Evolutionary conservation across 2,797 vertebrate species (phyloP), one percentile per base, ranked within the genome.

Genomic region (Ctenosaura bakeri): DNA sequence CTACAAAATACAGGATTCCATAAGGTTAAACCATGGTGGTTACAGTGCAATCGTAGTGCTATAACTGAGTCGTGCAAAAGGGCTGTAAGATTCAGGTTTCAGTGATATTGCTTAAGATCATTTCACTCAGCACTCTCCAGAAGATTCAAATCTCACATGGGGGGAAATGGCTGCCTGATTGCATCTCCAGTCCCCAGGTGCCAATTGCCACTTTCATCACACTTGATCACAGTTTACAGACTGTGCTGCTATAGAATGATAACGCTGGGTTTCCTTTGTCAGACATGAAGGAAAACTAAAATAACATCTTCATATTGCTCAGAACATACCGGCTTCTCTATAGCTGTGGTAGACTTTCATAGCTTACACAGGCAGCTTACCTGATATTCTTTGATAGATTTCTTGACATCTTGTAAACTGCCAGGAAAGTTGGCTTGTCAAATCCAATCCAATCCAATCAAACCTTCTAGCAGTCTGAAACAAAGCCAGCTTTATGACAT

Each of bases 341-440:
- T 1, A 42, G 89, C 5, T 62, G 20, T 50, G 84, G 29, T 42
- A 50, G 91, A 79, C 89, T 35, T 35, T 66, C 26, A 73, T 59
- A 83, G 73, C 22, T 78, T 91, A 29, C 59, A 88, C 52, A 59
- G 83, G 24, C 90, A 94, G 12, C 59, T 90, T 90, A 82, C 82
- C 62, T 91, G 12, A 84, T 90, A 86, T 20, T 69, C 83, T 92
- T 92, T 12, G n/a, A 52, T 85, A 85, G 86, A 46, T 91, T 94
- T 94, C 82, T 76, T 87, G 85, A n/a, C 32, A 87, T 81, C 6
- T 89, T 86, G 69, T 14, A 92, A 91, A 79, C 20, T 32, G 89
- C 89, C 56, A 69, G 66, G 12, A 50, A 90, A 89, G 88, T 56
- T 78, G 42, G 56, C 76, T 74, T 35, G 0, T 86, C 89, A 73